phyloP scores from a whole-genome alignment of 2,888 invertebrate genomes.

The Malthinus seriepunctatus region DNA sequence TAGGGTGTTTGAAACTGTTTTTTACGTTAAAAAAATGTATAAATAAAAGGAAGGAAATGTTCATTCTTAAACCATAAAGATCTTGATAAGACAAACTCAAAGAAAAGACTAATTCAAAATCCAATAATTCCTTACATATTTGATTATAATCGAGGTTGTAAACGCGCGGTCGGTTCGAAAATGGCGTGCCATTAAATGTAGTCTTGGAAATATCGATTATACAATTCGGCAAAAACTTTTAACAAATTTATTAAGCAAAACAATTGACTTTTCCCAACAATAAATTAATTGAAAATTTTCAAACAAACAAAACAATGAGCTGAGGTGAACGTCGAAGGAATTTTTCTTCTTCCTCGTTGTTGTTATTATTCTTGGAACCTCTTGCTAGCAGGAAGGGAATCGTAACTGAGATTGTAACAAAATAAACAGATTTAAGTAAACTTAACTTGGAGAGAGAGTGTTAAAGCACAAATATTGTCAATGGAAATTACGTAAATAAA shows the following conservation, averaged over 20 bases:
- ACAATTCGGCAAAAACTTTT: slow-evolving; percentile 34
- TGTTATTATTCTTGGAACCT: no score
- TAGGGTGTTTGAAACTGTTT: background rate
- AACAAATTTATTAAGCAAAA: slow-evolving; percentile 30
- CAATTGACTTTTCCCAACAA: background rate
- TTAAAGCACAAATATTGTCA: slow-evolving; percentile 28
- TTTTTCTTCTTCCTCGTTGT: no score
- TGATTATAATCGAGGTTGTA: slow-evolving; percentile 28
- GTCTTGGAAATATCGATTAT: slow-evolving; percentile 38
- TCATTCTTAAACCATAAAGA: slow-evolving; percentile 16
- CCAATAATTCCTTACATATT: slow-evolving; percentile 29
- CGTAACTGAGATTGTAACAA: slow-evolving; percentile 16
- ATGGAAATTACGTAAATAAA: slow-evolving; percentile 27
- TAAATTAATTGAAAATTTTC: no score
- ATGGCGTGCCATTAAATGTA: slow-evolving; percentile 29
- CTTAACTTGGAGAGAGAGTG: slow-evolving; percentile 23
- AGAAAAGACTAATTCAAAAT: slow-evolving; percentile 27
- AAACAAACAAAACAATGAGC: no score
- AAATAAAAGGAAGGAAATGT: slow-evolving; percentile 17
- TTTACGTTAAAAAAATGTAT: slow-evolving; percentile 1
- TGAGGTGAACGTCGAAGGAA: no score
- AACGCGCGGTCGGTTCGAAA: slow-evolving; percentile 17
- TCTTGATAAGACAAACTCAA: slow-evolving; percentile 15
- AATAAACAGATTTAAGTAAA: slow-evolving; percentile 28
- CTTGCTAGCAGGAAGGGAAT: background rate